Evolutionary conservation across 2,797 vertebrate genomes (phyloP), one percentile per base, ranked within the genome.

Genomic region (Rhyacichthys aspro): DNA sequence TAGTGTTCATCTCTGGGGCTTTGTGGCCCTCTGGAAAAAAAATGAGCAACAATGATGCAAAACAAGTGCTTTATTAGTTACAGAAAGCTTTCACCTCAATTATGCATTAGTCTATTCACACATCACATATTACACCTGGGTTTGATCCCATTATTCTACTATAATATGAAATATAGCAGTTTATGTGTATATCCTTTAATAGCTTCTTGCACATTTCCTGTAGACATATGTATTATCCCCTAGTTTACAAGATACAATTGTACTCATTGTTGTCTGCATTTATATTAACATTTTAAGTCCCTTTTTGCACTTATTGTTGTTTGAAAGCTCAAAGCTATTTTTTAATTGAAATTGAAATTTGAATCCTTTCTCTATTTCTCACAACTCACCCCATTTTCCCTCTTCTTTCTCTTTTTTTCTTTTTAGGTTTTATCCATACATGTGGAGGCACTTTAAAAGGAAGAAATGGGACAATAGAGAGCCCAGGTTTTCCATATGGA

Each of bases 401-500:
- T 63, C 74, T 50, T 74, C 19, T 23, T 67, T 43, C 74, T 17
- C 11, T 45, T 61, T 18, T 67, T 45, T 74, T 17, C 16, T 47
- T 61, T 78, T 3, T 89, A 98, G 97, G 97, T 88, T 98, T 98
- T 90, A 96, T 98, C 93, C 96, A 96, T 88, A 98, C 95, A 52
- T 98, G 96, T 72, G 97, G 97, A 89, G 97, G 97, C 91, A 98
- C 95, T 78, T 93, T 99, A 91, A 98, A 98, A 93, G 97, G 96
- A 76, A 93, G 93, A 79, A 99, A 98, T 78, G 98, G 98, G 70
- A 98, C 97, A 62, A 96, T 99, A 92, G 96, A 98, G 92, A 99
- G 97, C 83, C 97, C 97, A 9, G 97, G 97, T 53, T 99, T 96
- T 91, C 97, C 97, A 15, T 97, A 98, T 62, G 97, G 97, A 91